Conservation (phyloP, 2,797 vertebrate genomes). For the Buphagus erythrorhynchus region DNA sequence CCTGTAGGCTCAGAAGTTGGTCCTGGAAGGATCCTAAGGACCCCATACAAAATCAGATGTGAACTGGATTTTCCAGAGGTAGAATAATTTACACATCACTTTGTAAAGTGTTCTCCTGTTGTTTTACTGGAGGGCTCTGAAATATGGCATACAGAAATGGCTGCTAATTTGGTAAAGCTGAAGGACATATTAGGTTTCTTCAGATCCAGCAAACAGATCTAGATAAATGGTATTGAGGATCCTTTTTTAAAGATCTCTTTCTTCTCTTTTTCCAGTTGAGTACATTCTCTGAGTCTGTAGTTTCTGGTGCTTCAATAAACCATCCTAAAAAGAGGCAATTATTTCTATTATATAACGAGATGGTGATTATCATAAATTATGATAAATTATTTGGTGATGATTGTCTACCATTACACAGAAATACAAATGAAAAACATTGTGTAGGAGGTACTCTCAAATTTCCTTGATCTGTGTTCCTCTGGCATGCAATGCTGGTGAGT, state of each 20-base stretch:
- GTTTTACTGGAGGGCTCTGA: background rate
- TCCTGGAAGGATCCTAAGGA: background rate
- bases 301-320: background rate
- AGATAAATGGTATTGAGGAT: background rate
- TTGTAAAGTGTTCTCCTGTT: background rate
- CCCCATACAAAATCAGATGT: background rate
- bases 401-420: background rate
- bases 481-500: background rate
- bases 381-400: background rate
- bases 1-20: background rate
- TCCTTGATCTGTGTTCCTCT: background rate
- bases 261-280: background rate
- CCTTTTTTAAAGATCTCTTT: background rate
- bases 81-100: background rate
- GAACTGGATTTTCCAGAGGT: background rate
- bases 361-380: background rate
- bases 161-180: background rate
- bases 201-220: background rate
- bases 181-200: background rate
- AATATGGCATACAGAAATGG: background rate
- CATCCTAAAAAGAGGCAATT: background rate
- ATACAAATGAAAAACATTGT: background rate
- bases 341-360: background rate
- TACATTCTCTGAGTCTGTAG: background rate
- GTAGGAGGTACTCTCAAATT: background rate